Base-by-base conservation (phyloP, 2,113 vertebrate genomes). In the Xyliphius kryptos region DNA sequence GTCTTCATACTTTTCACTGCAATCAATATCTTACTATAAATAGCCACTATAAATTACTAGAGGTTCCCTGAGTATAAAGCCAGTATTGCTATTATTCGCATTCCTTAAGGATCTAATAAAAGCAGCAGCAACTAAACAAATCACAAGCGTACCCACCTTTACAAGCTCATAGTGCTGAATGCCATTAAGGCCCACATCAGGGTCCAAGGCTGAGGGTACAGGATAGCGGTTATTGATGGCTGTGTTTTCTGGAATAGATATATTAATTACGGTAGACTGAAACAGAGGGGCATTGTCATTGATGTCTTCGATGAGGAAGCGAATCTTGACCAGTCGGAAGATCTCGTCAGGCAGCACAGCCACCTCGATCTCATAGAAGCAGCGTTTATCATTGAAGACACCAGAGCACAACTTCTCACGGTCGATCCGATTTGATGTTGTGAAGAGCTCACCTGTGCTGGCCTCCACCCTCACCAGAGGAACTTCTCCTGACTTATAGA, bases 251-350 rank as follows among this genome's bases (percentile, higher is more conserved):
- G 95, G 94, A 75, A 99, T 92, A 22, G 95, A 97, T 77, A 99
- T 92, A 80, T 99, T 99, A 77, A 99, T 97, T n/a, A 98, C 94
- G 0, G 95, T 95, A 3, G 95, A 88, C 6, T 96, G 96, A 64
- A 98, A 99, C 51, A 97, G 89, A 0, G 96, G 96, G 0, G 95
- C 89, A 10, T 99, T 97, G 85, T 99, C 96, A 68, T 99, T 99
- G 86, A 99, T 92, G 75, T 99, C 96, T 90, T 99, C 95, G 48
- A 99, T 95, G 63, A 97, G 81, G 73, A 99, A 98, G n/a, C 94
- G 90, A 82, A 99, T 95, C 88, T 98, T 99, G 76, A 99, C 85
- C 81, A 99, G 74, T 51, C 91, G 87, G 83, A 99, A 99, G 76
- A 98, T 93, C 86, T 98, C 95, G 26, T 98, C 94, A 0, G 95